Evolutionary conservation across 2,888 invertebrate species (phyloP).

Genomic region (Cybosia mesomella): DNA sequence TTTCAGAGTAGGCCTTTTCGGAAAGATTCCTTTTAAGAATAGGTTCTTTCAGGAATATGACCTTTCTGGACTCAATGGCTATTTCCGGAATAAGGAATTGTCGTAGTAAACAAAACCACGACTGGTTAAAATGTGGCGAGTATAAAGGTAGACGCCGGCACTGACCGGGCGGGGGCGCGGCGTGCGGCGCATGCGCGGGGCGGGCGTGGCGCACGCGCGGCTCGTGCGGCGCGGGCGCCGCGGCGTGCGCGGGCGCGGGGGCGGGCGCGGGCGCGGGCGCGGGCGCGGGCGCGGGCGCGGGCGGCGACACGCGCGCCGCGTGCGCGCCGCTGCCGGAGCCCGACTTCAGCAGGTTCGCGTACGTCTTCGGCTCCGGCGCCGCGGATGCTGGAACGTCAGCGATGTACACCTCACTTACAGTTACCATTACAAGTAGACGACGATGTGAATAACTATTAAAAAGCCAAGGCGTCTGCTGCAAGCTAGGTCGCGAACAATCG

Average conservation of each 20-base stretch:
- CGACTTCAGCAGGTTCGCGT: constrained; percentile 94
- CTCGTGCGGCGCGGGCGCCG: constrained; percentile 47
- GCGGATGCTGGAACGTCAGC: constrained; percentile 51
- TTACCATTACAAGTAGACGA: too few relatives aligned
- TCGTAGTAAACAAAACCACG: too few relatives aligned
- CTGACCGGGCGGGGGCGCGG: constrained; percentile 28
- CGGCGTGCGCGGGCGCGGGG: constrained; percentile 44
- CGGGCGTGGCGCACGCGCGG: constrained; percentile 54
- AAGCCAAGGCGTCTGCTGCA: neutral
- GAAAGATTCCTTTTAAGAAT: too few relatives aligned
- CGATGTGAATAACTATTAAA: neutral
- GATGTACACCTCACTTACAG: neutral
- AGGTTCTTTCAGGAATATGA: too few relatives aligned
- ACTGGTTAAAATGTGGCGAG: too few relatives aligned
- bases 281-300: constrained; percentile 66
- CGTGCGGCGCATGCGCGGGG: constrained; percentile 50
- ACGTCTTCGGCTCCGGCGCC: constrained; percentile 93
- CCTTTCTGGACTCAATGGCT: too few relatives aligned
- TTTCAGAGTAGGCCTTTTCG: too few relatives aligned
- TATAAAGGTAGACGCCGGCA: too few relatives aligned
- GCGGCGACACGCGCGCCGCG: constrained; percentile 88
- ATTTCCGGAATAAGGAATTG: too few relatives aligned
- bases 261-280: constrained; percentile 49
- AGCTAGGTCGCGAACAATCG: neutral
- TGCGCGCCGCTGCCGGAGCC: constrained; percentile 61